phyloP scores from a whole-genome alignment of 64 coral and sea anemone species.

The Actinia tenebrosa region DNA sequence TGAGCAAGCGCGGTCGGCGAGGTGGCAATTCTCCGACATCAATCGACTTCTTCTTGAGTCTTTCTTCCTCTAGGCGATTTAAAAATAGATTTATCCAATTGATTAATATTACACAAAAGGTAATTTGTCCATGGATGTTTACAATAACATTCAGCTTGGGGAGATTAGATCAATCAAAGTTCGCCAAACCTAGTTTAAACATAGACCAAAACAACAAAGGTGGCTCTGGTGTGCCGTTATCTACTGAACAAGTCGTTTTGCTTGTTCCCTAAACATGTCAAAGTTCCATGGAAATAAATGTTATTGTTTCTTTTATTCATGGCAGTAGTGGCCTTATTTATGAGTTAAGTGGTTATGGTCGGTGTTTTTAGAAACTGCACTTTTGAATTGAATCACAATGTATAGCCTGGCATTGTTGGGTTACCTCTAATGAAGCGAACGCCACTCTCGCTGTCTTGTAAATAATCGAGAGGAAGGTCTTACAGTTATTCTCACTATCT shows the following conservation, averaged over 20 bases:
- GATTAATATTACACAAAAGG: not conserved
- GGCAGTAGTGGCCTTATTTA: not conserved
- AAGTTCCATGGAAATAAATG: not conserved
- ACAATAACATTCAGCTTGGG: not conserved
- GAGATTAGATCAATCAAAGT: not conserved
- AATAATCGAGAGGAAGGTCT: not conserved
- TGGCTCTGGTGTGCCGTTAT: not conserved
- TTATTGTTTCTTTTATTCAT: not conserved
- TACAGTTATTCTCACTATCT: not conserved
- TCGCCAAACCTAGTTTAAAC: not conserved
- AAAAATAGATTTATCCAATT: constrained; percentile 12
- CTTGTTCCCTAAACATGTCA: not conserved
- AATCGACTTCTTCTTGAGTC: not conserved
- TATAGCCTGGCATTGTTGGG: not conserved
- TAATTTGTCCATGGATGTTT: not conserved
- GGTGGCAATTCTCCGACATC: too few relatives aligned
- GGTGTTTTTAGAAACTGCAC: not conserved
- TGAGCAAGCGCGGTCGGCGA: too few relatives aligned
- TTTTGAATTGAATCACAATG: not conserved
- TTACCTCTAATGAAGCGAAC: not conserved
- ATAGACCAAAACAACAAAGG: not conserved
- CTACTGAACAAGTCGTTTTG: not conserved
- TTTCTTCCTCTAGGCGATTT: not conserved
- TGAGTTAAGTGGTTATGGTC: not conserved
- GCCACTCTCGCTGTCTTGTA: not conserved